phyloP scores from a whole-genome alignment of 2,797 vertebrate genomes.

The Luscinia luscinia region DNA sequence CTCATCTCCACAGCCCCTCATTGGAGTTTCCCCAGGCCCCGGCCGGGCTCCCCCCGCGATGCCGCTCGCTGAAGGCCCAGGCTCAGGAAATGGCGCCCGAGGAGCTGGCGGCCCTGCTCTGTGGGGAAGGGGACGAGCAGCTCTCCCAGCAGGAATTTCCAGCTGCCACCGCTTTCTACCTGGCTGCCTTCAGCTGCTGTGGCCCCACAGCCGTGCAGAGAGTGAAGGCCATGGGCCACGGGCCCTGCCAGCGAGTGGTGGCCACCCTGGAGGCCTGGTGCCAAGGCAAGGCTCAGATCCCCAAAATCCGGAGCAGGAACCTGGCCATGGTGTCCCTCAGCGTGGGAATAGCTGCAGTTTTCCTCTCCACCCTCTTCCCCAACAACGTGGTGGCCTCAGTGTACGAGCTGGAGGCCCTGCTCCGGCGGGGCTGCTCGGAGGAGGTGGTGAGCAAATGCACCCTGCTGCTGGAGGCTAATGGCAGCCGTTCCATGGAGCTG shows the following conservation, averaged over 20 bases:
- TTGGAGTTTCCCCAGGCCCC: neutral
- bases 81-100: constrained; percentile 65
- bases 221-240: constrained; percentile 72
- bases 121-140: constrained; percentile 80
- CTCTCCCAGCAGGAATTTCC: constrained; percentile 75
- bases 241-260: constrained; percentile 63
- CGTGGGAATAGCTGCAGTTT: constrained; percentile 82
- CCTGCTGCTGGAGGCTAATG: constrained; percentile 72
- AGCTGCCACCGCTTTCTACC: constrained; percentile 83
- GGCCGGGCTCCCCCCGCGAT: rapidly evolving
- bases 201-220: constrained; percentile 78
- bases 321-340: constrained; percentile 73
- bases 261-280: constrained; percentile 87
- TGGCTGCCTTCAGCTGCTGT: constrained; percentile 86
- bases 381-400: constrained; percentile 82
- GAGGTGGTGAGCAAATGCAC: constrained; percentile 83
- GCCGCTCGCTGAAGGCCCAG: neutral
- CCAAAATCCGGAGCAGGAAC: constrained; percentile 67
- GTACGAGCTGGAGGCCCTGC: constrained; percentile 86
- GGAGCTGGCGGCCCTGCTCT: constrained; percentile 76
- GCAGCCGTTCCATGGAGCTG: constrained; percentile 60
- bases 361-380: constrained; percentile 86
- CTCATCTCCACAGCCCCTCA: rapidly evolving
- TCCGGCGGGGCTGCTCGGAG: constrained; percentile 69
- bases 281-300: constrained; percentile 66